Evolutionary conservation across 2,113 vertebrate genomes (phyloP), one percentile per base, ranked within the genome.

Genomic region (Sinocyclocheilus rhinocerous): DNA sequence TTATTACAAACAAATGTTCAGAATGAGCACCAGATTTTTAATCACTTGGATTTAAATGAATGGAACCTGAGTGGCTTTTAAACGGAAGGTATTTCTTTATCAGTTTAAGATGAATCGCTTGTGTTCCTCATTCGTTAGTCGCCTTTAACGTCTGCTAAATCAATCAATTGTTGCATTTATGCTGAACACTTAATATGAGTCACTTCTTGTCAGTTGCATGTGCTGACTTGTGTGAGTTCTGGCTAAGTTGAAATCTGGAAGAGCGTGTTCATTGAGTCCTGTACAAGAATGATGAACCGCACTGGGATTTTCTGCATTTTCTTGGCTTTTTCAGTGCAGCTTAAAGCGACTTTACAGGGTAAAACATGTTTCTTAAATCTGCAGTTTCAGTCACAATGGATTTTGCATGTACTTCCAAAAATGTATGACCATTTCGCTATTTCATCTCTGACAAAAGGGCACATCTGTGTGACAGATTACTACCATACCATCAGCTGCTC

Each of bases 401-500:
- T 12, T 12, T 48, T 45, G 2, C 8, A n/a, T 79, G 6, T 4
- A 63, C 12, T 36, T 52, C 15, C 11, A 70, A 16, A 70, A 33
- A 36, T 63, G 29, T 65, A 13, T 20, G 36, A 55, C 22, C 16
- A 15, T 13, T 29, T 22, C 16, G 4, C 8, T 29, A 22, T 59
- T 88, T 67, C 9, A 42, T 26, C 9, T 86, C 3, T 9, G 86
- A 88, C 2, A 24, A 59, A 48, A 45, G 55, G n/a, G 13, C n/a
- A 48, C 18, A 73, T 22, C 1, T 94, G 92, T 83, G 59, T 87
- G 22, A 88, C 13, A 2, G 65, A 87, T 75, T 94, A 89, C 24
- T 48, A 1, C 48, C 0, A 20, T 0, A 87, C 26, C 0, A 18
- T 94, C n/a, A 77, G 18, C 4, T 94, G 94, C 76, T 76, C 59